Evolutionary conservation across 2,888 invertebrate species (phyloP), one percentile per base, ranked within the genome.

Genomic region (Cordylochernes scorpioides): DNA sequence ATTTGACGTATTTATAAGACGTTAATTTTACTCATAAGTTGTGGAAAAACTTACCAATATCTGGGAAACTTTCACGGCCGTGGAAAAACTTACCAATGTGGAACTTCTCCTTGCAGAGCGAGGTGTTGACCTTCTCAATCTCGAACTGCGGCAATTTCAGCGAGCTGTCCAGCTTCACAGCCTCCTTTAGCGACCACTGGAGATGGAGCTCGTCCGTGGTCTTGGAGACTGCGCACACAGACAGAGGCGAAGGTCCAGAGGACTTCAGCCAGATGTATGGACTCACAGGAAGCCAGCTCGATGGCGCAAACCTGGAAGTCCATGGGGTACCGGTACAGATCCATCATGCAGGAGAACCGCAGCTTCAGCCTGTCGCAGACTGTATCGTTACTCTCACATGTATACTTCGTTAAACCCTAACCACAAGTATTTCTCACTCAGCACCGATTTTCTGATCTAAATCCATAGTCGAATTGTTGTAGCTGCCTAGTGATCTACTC

Each of bases 291-390:
- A 12, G 41, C 38, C 16, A 42, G 30, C 34, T 42, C 42, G 22
- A 42, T 42, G 8, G 36, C 38, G 21, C 42, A 42, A 9, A 42
- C 36, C 34, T 42, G 42, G 5, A 36, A 29, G 31, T 44, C 42
- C 26, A 41, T 29, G n/a, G 42, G 42, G 29, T 38, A 42, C 29
- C 39, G 32, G 15, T 59, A 55, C 13, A 62, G 50, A 38, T 61
- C 57, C 62, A 62, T 62, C 52, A 61, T 61, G 39, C 62, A 62
- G 6, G 61, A 59, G 39, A 62, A 62, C 2, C 57, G 58, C 25
- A 62, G 49, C 35, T 60, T 61, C 31, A 62, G 43, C 42, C 60
- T 60, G 47, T 12, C n/a, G n/a, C n/a, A n/a, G n/a, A n/a, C n/a
- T n/a, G n/a, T n/a, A n/a, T n/a, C n/a, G n/a, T n/a, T n/a, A n/a